These are phyloP conservation scores for Perizoma flavofasciatum DNA, from an alignment of 2,888 invertebrate species.

Conservation along the genomic window DNA sequence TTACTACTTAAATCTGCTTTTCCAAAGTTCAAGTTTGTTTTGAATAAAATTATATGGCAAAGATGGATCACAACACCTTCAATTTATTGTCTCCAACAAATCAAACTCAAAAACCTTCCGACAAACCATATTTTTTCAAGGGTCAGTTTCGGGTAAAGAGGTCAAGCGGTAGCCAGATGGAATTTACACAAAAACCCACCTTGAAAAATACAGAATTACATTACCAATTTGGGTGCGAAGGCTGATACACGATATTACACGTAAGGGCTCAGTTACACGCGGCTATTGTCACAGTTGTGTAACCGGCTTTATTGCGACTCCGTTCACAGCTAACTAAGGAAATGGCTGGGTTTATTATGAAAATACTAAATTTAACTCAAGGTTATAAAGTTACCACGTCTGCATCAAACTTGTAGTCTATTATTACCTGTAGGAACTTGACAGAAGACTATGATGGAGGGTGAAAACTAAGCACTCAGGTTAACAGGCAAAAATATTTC, in stretches of 20 bases:
- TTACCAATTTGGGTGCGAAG: conserved; percentile 30
- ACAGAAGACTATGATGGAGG: too few species aligned
- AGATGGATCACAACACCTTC: not conserved
- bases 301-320: conserved; percentile 40
- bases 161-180: conserved; percentile 1
- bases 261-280: conserved; percentile 35
- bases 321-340: conserved; percentile 4
- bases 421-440: too few species aligned
- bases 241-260: conserved; percentile 27
- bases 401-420: too few species aligned
- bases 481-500: too few species aligned
- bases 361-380: not conserved
- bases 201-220: conserved; percentile 14
- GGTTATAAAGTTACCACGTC: too few species aligned
- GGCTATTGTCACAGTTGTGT: conserved; percentile 33
- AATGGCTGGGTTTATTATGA: conserved; percentile 6
- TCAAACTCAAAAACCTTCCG: not conserved
- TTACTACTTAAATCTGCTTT: too few species aligned
- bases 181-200: conserved; percentile 11
- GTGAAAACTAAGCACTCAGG: too few species aligned
- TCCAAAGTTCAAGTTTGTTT: too few species aligned
- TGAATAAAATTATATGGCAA: too few species aligned
- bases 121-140: not conserved
- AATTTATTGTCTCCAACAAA: not conserved
- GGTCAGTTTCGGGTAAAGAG: conserved; percentile 9